Percentiles rank a stretch among this genome's conserved stretches.
Conservation (phyloP, 2,888 invertebrate species). For the Zonitis immaculata region DNA sequence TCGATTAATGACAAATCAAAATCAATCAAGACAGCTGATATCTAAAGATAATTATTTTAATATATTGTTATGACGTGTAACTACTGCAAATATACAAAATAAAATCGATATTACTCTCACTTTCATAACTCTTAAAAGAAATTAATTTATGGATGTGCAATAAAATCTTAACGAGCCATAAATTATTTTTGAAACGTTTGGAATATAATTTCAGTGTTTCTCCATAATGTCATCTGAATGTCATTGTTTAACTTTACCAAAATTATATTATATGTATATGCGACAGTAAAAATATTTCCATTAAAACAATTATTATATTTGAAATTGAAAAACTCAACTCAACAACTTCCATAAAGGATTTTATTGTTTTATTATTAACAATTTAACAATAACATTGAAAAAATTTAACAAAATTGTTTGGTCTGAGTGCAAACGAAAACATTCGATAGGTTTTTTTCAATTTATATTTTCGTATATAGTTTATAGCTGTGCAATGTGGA, state of each 20-base stretch:
- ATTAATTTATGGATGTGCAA: constrained; percentile 1
- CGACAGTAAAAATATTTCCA: not conserved
- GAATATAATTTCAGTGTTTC: not conserved
- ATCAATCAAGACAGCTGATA: not conserved
- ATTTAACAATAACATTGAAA: not conserved
- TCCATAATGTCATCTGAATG: not conserved
- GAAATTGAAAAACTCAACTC: not conserved
- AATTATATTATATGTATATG: too few species aligned
- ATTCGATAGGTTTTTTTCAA: not conserved
- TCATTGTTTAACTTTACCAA: not conserved
- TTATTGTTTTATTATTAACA: too few species aligned
- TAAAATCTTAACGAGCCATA: constrained; percentile 1
- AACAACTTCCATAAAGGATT: not conserved
- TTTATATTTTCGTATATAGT: not conserved
- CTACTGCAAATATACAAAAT: not conserved
- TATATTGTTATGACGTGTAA: not conserved
- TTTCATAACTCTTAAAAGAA: not conserved
- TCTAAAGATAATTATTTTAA: not conserved
- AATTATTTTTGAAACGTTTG: not conserved
- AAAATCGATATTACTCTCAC: not conserved
- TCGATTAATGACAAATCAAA: not conserved
- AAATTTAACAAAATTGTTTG: too few species aligned
- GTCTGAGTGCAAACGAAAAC: too few species aligned
- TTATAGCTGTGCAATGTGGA: not conserved
- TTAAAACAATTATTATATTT: not conserved